These are phyloP conservation scores for Mus musculus DNA, from an alignment of 2,113 vertebrate genomes.

Conservation along the genomic window GRCm39 chr2:36802001-36802500, in stretches of 20 bases:
- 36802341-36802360: background rate
- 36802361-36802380: background rate
- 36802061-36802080: too few relatives aligned
- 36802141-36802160: background rate
- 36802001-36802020: too few relatives aligned
- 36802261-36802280: background rate
- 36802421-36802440: background rate
- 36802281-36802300: background rate
- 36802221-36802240: background rate
- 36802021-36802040: too few relatives aligned
- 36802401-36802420: background rate
- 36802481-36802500: background rate
- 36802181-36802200: background rate
- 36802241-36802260: background rate
- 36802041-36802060: too few relatives aligned
- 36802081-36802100: too few relatives aligned
- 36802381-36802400: background rate
- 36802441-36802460: background rate
- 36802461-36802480: background rate
- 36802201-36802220: background rate
- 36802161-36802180: background rate
- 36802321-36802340: background rate
- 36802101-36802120: too few relatives aligned
- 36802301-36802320: background rate
- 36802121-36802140: background rate